Evolutionary conservation across 2,888 invertebrate genomes (phyloP).

Genomic region (Camponotus fellah): DNA sequence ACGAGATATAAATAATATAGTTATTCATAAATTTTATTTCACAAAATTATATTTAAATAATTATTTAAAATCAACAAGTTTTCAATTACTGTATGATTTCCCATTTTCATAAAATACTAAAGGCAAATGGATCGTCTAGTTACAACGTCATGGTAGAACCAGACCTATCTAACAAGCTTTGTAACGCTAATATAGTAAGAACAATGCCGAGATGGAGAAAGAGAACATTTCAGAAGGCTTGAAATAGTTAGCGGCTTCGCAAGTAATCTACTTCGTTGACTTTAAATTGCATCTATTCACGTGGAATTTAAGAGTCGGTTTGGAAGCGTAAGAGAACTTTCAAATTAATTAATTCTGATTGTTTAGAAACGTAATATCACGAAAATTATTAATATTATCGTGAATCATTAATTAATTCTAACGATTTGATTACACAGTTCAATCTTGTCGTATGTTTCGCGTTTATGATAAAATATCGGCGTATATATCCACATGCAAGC

Average conservation of each 20-base stretch:
- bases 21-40: background rate
- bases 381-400: no score
- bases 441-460: constrained; percentile 2
- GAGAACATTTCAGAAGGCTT: constrained; percentile 65
- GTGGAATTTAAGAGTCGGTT: constrained; percentile 34
- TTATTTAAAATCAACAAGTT: background rate
- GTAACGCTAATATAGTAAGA: constrained; percentile 68
- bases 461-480: background rate
- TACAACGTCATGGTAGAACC: constrained; percentile 60
- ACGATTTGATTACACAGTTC: background rate
- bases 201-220: constrained; percentile 64
- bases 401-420: constrained; percentile 6
- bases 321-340: background rate
- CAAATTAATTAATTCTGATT: constrained; percentile 11
- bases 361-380: background rate
- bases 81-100: background rate
- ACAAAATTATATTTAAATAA: background rate
- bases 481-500: no score
- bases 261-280: constrained; percentile 64
- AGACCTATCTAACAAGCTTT: constrained; percentile 65
- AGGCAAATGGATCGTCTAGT: constrained; percentile 72
- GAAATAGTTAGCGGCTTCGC: constrained; percentile 69
- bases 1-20: background rate
- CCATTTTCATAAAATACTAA: constrained; percentile 51
- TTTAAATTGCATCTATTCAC: constrained; percentile 58